Conservation (phyloP, 2,797 vertebrate genomes). For the Cyprinodon diabolis region DNA sequence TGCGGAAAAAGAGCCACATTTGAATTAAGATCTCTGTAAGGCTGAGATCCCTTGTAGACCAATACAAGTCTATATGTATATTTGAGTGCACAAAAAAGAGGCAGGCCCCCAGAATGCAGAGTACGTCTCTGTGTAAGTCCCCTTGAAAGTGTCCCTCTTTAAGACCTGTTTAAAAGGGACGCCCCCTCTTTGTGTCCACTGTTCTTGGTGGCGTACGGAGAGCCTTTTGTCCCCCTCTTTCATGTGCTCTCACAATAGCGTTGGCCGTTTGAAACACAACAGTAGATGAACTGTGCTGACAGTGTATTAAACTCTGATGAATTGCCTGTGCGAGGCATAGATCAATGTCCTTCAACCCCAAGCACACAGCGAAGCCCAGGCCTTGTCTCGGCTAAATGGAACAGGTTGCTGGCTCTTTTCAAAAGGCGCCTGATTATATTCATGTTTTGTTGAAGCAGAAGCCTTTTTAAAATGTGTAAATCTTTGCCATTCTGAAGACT, state of each 20-base stretch:
- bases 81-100: conserved; percentile 78
- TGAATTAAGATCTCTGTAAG: conserved; percentile 72
- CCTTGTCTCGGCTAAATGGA: conserved; percentile 81
- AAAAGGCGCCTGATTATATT: conserved; percentile 80
- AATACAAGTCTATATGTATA: conserved; percentile 77
- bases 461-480: conserved; percentile 84
- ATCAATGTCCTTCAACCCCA: conserved; percentile 85
- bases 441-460: conserved; percentile 84
- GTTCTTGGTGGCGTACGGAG: conserved; percentile 82
- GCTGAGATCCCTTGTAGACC: conserved; percentile 70
- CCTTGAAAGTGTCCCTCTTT: conserved; percentile 82
- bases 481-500: conserved; percentile 71
- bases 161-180: conserved; percentile 86
- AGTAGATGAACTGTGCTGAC: conserved; percentile 87
- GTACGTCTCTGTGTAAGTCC: conserved; percentile 80
- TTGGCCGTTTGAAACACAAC: conserved; percentile 83
- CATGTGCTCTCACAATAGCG: conserved; percentile 82
- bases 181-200: conserved; percentile 84
- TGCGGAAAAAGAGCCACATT: conserved; percentile 56
- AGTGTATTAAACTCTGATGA: conserved; percentile 89
- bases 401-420: conserved; percentile 81
- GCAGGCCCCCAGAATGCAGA: conserved; percentile 67
- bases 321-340: conserved; percentile 84
- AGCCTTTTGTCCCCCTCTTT: conserved; percentile 83
- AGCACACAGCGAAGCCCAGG: conserved; percentile 74